A percentile compares a stretch with the other conserved stretches of the same genome.
Evolutionary conservation across 2,888 invertebrate genomes (phyloP).

Genomic region (Caenorhabditis parvicauda): DNA sequence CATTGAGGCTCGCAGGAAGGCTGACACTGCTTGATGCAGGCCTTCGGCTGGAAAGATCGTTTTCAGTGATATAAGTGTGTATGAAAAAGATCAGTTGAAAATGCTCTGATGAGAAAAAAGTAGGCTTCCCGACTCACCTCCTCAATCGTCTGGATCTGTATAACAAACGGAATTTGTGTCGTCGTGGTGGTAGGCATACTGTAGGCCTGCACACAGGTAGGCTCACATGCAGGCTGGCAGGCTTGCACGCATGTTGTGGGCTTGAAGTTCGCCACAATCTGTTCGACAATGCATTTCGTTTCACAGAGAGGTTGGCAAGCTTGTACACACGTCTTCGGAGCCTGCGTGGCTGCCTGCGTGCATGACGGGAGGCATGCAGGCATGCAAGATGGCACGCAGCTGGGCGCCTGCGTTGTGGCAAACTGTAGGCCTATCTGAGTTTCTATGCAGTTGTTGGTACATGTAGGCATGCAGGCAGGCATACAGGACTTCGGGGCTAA

Average conservation of each 20-base stretch:
- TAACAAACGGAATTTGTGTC: no score
- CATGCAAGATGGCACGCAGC: conserved; percentile 22
- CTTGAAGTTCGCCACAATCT: conserved; percentile 23
- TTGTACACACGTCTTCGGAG: conserved; percentile 24
- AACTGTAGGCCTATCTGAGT: conserved; percentile 10
- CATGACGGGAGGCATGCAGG: conserved; percentile 26
- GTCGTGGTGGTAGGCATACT: no score
- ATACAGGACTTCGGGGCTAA: conserved; percentile 14
- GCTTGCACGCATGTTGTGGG: conserved; percentile 14
- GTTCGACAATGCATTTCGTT: conserved; percentile 25
- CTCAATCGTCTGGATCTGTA: conserved; percentile 22
- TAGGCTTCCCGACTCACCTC: no score
- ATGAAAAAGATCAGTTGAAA: not conserved
- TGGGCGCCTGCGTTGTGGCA: conserved; percentile 15
- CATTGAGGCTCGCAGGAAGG: conserved; percentile 30
- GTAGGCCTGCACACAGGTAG: conserved; percentile 14
- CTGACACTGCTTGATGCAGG: conserved; percentile 19
- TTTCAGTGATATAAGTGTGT: not conserved
- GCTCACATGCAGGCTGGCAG: conserved; percentile 29
- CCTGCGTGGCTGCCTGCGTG: conserved; percentile 16
- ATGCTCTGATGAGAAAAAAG: no score
- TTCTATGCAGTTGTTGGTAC: conserved; percentile 20
- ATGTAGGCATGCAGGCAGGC: conserved; percentile 16
- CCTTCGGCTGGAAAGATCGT: conserved; percentile 5
- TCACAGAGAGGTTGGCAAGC: conserved; percentile 34